These are phyloP conservation scores for Mya arenaria DNA, from an alignment of 1,140 invertebrate genomes.

Conservation along the genomic window DNA sequence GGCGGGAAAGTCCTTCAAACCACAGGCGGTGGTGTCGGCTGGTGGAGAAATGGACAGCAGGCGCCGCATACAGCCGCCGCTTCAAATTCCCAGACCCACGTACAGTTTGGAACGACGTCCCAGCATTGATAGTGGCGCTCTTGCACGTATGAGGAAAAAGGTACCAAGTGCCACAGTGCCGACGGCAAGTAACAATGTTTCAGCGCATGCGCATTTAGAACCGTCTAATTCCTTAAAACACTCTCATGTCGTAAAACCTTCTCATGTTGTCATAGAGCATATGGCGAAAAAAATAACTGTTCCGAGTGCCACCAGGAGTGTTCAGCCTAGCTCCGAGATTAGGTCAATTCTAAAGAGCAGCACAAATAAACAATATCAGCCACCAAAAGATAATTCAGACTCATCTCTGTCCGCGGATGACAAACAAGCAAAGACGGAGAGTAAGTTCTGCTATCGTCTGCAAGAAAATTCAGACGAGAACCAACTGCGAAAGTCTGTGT, in stretches of 20 bases:
- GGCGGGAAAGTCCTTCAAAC: neutral
- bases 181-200: too few species aligned
- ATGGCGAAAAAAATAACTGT: too few species aligned
- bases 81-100: neutral
- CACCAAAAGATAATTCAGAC: neutral
- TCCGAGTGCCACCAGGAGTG: neutral
- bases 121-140: neutral
- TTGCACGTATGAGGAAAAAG: neutral
- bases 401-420: neutral
- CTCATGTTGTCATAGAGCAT: too few species aligned
- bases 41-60: neutral
- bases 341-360: neutral
- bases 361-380: neutral
- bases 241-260: too few species aligned
- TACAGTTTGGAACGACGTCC: neutral
- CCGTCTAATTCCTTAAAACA: too few species aligned
- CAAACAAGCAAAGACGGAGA: neutral
- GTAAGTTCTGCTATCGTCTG: neutral
- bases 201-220: too few species aligned
- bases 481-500: neutral
- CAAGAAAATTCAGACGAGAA: neutral
- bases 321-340: neutral
- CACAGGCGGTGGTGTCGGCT: neutral
- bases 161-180: neutral
- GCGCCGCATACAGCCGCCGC: neutral